A percentile compares a stretch with the other conserved stretches of the same genome.
Conservation (phyloP, 2,113 vertebrate species). For the Turdus rufiventris region DNA sequence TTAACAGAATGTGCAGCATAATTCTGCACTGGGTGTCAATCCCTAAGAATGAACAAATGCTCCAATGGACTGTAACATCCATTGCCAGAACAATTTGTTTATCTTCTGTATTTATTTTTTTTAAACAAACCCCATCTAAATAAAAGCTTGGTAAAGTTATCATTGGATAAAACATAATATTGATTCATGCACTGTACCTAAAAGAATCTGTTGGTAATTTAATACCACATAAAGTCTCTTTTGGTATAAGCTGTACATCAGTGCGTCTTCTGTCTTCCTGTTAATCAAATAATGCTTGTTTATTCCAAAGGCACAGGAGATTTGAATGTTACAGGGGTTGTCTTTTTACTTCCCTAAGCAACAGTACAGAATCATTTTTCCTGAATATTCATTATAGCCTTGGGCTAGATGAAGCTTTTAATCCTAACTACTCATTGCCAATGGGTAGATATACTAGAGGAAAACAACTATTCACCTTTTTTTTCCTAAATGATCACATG, state of each 20-base stretch:
- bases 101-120: not conserved
- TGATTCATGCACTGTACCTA: not conserved
- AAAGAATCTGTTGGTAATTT: constrained; percentile 8
- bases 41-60: constrained; percentile 1
- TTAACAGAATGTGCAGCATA: not conserved
- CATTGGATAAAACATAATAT: not conserved
- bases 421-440: constrained; percentile 61
- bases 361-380: constrained; percentile 38
- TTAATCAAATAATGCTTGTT: constrained; percentile 59
- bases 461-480: constrained; percentile 53
- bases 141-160: not conserved
- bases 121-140: not conserved
- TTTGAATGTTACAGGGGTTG: constrained; percentile 39
- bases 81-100: not conserved
- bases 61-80: not conserved
- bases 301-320: constrained; percentile 53
- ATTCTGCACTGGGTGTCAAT: not conserved
- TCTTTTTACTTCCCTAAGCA: constrained; percentile 50
- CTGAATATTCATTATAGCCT: constrained; percentile 68
- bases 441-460: constrained; percentile 49
- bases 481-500: constrained; percentile 56
- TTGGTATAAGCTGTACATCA: not conserved
- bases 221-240: not conserved
- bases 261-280: not conserved
- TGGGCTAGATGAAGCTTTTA: constrained; percentile 56